Evolutionary conservation across 2,113 vertebrate species (phyloP).

Genomic region (Amphiprion ocellaris): DNA sequence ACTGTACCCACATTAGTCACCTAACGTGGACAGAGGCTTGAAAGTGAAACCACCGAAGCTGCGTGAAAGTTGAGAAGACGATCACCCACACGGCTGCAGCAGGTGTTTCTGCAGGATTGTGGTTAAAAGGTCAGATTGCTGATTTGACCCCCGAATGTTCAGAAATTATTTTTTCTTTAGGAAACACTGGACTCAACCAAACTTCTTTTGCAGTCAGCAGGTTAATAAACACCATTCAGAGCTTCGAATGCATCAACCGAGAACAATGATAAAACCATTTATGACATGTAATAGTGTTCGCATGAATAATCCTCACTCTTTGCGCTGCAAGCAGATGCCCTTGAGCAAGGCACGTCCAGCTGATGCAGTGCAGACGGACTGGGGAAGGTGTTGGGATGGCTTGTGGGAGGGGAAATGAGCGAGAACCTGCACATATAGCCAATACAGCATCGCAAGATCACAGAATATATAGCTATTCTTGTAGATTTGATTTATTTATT

Average conservation of each 20-base stretch:
- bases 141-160: conserved; percentile 44
- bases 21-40: background rate
- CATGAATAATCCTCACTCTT: background rate
- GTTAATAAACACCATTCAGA: background rate
- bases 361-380: conserved; percentile 5
- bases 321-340: conserved; percentile 32
- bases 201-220: background rate
- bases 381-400: conserved; percentile 10
- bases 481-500: background rate
- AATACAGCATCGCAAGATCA: background rate
- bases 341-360: conserved; percentile 63
- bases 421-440: conserved; percentile 23
- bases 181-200: background rate
- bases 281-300: background rate
- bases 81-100: conserved; percentile 37
- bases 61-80: conserved; percentile 29
- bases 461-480: background rate
- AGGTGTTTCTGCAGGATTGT: conserved; percentile 43
- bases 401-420: conserved; percentile 30
- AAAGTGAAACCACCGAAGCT: background rate
- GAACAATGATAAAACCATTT: conserved; percentile 5
- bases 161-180: background rate
- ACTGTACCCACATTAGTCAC: background rate
- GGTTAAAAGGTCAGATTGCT: conserved; percentile 31
- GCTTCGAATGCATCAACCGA: conserved; percentile 10